A percentile compares a stretch with the other conserved stretches of the same genome.
phyloP scores from a whole-genome alignment of 2,888 invertebrate genomes.

The Heliconius charithonia region DNA sequence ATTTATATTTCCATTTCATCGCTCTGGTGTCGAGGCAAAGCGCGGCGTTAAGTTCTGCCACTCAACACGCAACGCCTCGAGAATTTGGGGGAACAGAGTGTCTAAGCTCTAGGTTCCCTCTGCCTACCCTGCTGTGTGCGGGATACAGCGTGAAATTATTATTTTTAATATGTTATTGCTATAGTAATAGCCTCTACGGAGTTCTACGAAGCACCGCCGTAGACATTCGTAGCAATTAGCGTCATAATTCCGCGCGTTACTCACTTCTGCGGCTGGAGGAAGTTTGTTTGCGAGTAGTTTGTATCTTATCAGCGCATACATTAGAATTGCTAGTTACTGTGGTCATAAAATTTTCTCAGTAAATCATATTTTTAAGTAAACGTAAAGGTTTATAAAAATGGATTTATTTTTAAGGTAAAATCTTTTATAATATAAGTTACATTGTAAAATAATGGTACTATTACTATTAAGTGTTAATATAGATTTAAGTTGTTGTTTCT shows the following conservation, averaged over 20 bases:
- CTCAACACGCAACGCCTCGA: no score
- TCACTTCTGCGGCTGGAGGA: slow-evolving; percentile 51
- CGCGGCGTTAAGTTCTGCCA: no score
- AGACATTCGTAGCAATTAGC: slow-evolving; percentile 67
- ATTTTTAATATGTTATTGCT: slow-evolving; percentile 27
- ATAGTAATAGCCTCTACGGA: slow-evolving; percentile 52
- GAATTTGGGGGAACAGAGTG: no score
- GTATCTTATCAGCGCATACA: slow-evolving; percentile 15
- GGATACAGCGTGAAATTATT: no score
- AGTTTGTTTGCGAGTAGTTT: slow-evolving; percentile 28
- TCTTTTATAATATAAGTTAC: no score
- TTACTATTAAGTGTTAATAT: neutral
- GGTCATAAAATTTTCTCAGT: neutral
- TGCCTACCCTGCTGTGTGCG: no score
- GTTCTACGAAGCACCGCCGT: slow-evolving; percentile 60
- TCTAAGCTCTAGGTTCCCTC: no score
- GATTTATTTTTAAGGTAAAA: neutral
- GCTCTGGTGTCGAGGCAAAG: no score
- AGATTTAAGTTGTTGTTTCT: neutral
- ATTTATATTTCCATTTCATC: no score
- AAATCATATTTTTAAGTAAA: slow-evolving; percentile 2
- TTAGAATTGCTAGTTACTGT: neutral
- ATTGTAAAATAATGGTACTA: no score
- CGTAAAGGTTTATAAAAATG: neutral
- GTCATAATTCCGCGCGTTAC: slow-evolving; percentile 61